Evolutionary conservation across 2,888 invertebrate species (phyloP).

Genomic region (Neoascia interrupta): DNA sequence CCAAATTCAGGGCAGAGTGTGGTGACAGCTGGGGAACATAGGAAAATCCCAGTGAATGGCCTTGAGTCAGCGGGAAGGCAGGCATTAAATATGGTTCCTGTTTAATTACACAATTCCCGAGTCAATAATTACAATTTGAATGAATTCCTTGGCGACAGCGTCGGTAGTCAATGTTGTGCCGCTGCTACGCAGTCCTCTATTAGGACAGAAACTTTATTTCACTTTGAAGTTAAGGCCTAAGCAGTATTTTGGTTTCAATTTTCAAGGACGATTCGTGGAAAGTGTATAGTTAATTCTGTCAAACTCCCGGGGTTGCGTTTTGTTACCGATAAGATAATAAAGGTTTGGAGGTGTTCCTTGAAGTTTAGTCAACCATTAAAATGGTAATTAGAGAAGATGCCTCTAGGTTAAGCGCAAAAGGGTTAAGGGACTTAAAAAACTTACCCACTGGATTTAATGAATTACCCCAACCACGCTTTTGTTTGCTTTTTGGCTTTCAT

Average conservation of each 20-base stretch:
- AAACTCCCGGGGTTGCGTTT: no score
- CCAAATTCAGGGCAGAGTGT: not conserved
- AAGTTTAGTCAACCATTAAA: no score
- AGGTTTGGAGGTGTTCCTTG: no score
- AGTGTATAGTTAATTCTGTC: no score
- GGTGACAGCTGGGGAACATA: constrained; percentile 33
- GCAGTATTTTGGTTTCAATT: constrained; percentile 11
- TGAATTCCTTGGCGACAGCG: constrained; percentile 13
- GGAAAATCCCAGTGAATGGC: constrained; percentile 12
- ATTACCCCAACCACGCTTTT: no score
- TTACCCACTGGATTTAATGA: no score
- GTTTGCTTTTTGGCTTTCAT: no score
- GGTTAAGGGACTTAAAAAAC: no score
- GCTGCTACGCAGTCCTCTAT: not conserved
- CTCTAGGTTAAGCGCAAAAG: no score
- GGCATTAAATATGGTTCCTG: constrained; percentile 16
- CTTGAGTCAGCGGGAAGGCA: not conserved
- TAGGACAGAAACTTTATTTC: not conserved
- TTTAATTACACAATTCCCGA: constrained; percentile 39
- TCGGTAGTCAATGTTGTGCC: constrained; percentile 4
- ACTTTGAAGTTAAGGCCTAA: constrained; percentile 1
- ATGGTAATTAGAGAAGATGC: no score
- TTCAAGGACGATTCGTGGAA: constrained; percentile 6
- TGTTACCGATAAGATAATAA: no score
- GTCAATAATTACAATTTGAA: constrained; percentile 39